Evolutionary conservation across 2,888 invertebrate genomes (phyloP).

Genomic region (Gisinianus flammeolus): DNA sequence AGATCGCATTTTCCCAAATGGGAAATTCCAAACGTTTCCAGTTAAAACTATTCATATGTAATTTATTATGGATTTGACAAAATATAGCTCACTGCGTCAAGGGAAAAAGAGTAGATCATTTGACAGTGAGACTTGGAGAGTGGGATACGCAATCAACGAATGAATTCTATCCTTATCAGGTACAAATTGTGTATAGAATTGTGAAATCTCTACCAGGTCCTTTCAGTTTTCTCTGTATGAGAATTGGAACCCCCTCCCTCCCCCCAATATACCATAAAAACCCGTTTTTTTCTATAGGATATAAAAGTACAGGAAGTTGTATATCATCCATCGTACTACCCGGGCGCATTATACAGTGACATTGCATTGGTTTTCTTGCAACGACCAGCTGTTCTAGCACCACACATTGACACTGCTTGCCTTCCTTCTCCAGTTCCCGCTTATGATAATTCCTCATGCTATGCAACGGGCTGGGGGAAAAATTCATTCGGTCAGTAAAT

Average conservation of each 20-base stretch:
- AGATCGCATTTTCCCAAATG: neutral
- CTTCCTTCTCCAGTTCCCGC: conserved; percentile 63
- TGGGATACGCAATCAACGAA: conserved; percentile 80
- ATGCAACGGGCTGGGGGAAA: conserved; percentile 81
- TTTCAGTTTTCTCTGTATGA: too few species aligned
- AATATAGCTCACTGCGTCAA: conserved; percentile 6
- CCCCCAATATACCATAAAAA: too few species aligned
- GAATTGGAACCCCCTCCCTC: too few species aligned
- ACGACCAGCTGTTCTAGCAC: conserved; percentile 68
- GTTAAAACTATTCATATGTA: conserved; percentile 10
- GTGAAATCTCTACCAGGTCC: too few species aligned
- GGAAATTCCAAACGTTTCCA: neutral
- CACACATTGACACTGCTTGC: conserved; percentile 75
- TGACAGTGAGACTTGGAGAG: conserved; percentile 75
- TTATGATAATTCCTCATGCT: conserved; percentile 68
- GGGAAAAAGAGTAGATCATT: conserved; percentile 56
- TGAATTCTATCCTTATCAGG: conserved; percentile 74
- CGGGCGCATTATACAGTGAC: conserved; percentile 76
- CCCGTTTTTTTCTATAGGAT: too few species aligned
- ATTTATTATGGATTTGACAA: neutral
- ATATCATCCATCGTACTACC: conserved; percentile 70
- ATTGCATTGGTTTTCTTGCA: conserved; percentile 73
- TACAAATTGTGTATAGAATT: conserved; percentile 61
- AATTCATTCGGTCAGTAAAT: conserved; percentile 68
- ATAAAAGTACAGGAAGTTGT: conserved; percentile 51